Percentiles rank a stretch among this genome's conserved stretches.
phyloP scores from a whole-genome alignment of 2,888 invertebrate species.

The Lamproptera curius region DNA sequence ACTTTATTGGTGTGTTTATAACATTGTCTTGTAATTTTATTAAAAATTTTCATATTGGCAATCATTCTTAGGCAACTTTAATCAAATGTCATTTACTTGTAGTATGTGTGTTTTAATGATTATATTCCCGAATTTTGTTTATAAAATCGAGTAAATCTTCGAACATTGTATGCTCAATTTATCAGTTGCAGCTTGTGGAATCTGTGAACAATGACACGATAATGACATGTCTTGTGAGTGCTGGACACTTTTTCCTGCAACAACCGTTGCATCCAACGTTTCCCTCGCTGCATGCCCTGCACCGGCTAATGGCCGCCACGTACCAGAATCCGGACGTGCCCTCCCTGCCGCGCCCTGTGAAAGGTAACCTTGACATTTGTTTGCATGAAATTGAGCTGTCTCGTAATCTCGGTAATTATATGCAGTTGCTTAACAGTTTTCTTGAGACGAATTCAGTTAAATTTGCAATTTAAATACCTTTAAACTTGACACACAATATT shows the following conservation, averaged over 20 bases:
- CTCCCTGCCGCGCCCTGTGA: slow-evolving; percentile 86
- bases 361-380: slow-evolving; percentile 71
- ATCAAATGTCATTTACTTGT: no score
- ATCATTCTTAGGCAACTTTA: no score
- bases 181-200: slow-evolving; percentile 87
- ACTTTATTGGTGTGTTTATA: no score
- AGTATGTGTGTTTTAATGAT: no score
- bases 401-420: slow-evolving; percentile 1
- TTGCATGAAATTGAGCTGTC: background rate
- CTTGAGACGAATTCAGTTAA: background rate
- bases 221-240: slow-evolving; percentile 90
- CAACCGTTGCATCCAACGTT: slow-evolving; percentile 97
- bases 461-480: background rate
- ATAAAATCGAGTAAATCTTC: slow-evolving; percentile 12
- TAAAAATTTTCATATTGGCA: no score
- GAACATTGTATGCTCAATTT: slow-evolving; percentile 39
- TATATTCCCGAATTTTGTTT: background rate
- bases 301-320: slow-evolving; percentile 88
- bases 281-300: slow-evolving; percentile 88
- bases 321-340: slow-evolving; percentile 90
- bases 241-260: slow-evolving; percentile 95
- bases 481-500: background rate
- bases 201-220: slow-evolving; percentile 96
- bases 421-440: background rate
- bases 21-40: no score